Evolutionary conservation across 1,140 invertebrate genomes (phyloP), one percentile per base, ranked within the genome.

Genomic region (Heliothis subflexa): DNA sequence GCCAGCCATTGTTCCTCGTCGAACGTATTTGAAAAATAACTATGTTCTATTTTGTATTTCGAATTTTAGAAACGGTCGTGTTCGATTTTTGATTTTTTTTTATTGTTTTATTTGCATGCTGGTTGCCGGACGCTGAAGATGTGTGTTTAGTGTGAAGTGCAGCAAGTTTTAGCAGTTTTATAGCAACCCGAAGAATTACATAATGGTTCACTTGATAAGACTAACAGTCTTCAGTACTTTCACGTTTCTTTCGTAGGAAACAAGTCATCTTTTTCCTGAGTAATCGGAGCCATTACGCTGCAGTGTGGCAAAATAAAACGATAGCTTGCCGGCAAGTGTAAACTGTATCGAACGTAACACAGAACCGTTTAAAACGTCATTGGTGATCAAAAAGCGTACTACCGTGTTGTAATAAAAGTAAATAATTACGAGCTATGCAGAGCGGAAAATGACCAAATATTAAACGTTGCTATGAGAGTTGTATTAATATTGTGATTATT

Each of bases 301-400:
- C 25, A 61, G 25, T 28, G 25, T 25, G 47, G 45, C 21, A 68
- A 68, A 68, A 50, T 62, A 14, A 28, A 68, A 68, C 64, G 47
- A 21, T 50, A 1, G 12, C 18, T 52, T 12, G 14, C 21, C 64
- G 4, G 16, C 50, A 71, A 71, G 68, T 71, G 50, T 71, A 47
- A 73, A 73, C 52, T 59, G 13, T 25, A 73, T 73, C 21, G 52
- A 73, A 73, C 40, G 55, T 47, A 57, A 73, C 21, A 57, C 64
- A 0, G 59, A 52, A 75, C 55, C 21, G 21, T 62, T 75, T 75
- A 75, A 73, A 75, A 75, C 73, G 73, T 62, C 73, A 75, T 75
- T 75, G 73, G 73, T 75, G 73, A 75, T 75, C 73, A 75, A 75
- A 52, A 75, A 75, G 57, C 73, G 73, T 75, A 50, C 57, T 75